Percentiles rank a stretch among this genome's conserved stretches.
These are phyloP conservation scores for Xenopus laevis DNA, from an alignment of 2,113 vertebrate species.

Conservation along the genomic window DNA sequence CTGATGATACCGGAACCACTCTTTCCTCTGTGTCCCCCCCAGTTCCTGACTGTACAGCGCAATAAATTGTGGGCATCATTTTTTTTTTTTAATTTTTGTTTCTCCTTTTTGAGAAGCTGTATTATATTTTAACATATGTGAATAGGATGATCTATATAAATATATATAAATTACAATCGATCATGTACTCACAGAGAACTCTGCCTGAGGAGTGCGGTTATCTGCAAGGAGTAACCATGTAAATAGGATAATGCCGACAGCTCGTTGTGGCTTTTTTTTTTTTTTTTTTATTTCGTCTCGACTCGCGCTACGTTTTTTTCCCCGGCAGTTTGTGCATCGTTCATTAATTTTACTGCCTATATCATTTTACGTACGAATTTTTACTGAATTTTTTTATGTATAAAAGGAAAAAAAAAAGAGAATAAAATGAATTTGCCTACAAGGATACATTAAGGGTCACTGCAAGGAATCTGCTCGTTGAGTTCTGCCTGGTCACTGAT, in stretches of 20 bases:
- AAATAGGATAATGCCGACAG: constrained; percentile 61
- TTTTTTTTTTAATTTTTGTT: too few species aligned
- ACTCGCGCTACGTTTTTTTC: constrained; percentile 3
- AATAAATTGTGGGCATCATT: constrained; percentile 42
- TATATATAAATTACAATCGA: not conserved
- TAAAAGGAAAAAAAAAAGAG: constrained; percentile 63
- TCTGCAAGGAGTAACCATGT: constrained; percentile 64
- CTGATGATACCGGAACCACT: too few species aligned
- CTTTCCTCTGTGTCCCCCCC: too few species aligned
- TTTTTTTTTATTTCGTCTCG: not conserved
- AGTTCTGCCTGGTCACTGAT: too few species aligned
- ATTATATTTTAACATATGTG: constrained; percentile 93
- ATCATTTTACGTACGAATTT: constrained; percentile 77
- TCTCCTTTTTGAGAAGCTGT: constrained; percentile 57
- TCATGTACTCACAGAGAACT: constrained; percentile 50
- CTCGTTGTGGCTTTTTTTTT: constrained; percentile 13
- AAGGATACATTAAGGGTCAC: not conserved
- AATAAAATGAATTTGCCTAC: constrained; percentile 55
- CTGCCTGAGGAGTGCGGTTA: constrained; percentile 56
- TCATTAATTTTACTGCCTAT: constrained; percentile 70
- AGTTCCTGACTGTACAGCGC: constrained; percentile 54
- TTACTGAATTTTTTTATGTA: constrained; percentile 86
- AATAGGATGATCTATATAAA: constrained; percentile 82
- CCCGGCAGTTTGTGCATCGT: constrained; percentile 60
- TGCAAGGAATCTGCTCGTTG: too few species aligned